Evolutionary conservation across 2,888 invertebrate genomes (phyloP), one percentile per base, ranked within the genome.

Genomic region (Caenorhabditis parvicauda): DNA sequence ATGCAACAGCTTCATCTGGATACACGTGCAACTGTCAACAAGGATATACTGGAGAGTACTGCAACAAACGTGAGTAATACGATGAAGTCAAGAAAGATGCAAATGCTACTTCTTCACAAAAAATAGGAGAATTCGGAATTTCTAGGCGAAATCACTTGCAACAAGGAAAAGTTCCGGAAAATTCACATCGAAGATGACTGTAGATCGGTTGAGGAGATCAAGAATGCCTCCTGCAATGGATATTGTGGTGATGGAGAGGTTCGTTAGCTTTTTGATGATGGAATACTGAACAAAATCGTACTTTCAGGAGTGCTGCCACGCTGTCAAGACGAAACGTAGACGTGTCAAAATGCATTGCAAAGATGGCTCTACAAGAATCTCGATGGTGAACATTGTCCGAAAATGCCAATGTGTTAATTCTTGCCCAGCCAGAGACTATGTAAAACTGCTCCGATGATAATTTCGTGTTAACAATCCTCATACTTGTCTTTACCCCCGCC

Each of bases 21-120:
- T 95, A 89, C 85, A 86, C 87, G 76, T 98, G 98, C 83, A 85
- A 87, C 17, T 98, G 96, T 84, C 88, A 91, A 47, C 89, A 92
- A 21, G 95, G 95, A 66, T 96, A 88, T 86, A 93, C 96, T 83
- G 96, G 72, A 19, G 46, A 54, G 28, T 42, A 45, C 25, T 73
- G 73, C 38, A 60, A 68, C 48, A 56, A 69, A 50, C 54, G 72
- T 72, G 42, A 42, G 55, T 17, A 1, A n/a, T n/a, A 29, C 3
- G 17, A 14, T 19, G 19, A 41, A 7, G 44, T 17, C 12, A 41
- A 19, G 14, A 25, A 7, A 24, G 25, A 24, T 51, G 21, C 17
- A 51, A 47, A 51, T 24, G 21, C 50, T 9, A 28, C 17, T 53
- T 27, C 22, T 12, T 3, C 39, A 4, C 19, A 17, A 35, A 47